These are phyloP conservation scores for Pammene fasciana DNA, from an alignment of 2,888 invertebrate genomes.

Conservation along the genomic window DNA sequence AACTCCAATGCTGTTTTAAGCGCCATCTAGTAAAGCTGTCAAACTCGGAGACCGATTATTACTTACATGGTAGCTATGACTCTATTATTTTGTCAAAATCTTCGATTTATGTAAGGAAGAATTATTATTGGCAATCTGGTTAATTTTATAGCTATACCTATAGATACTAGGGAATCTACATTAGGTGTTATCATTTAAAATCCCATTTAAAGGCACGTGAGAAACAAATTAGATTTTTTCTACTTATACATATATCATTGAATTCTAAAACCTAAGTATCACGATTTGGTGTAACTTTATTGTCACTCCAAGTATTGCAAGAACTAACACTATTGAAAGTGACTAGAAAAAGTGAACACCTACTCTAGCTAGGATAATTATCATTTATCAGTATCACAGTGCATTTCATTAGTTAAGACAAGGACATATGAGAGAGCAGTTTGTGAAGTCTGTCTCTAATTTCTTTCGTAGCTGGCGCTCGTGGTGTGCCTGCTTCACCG, in stretches of 20 bases:
- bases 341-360: constrained; percentile 33
- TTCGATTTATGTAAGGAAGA: neutral
- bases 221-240: constrained; percentile 8
- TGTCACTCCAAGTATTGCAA: constrained; percentile 21
- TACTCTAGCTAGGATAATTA: constrained; percentile 22
- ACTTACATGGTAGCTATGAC: too few relatives aligned
- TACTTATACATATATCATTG: neutral
- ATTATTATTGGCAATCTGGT: constrained; percentile 13
- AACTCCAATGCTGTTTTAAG: too few relatives aligned
- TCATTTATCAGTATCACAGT: constrained; percentile 50
- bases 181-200: constrained; percentile 10
- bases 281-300: constrained; percentile 31
- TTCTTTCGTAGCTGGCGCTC: constrained; percentile 74
- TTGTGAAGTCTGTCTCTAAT: constrained; percentile 78
- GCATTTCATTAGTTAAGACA: constrained; percentile 40
- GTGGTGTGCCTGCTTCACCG: constrained; percentile 69
- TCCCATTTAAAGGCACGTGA: constrained; percentile 31
- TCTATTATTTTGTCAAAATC: too few relatives aligned
- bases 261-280: constrained; percentile 24
- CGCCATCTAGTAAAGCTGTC: too few relatives aligned
- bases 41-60: too few relatives aligned
- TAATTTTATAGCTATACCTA: neutral
- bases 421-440: constrained; percentile 70
- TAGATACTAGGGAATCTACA: neutral
- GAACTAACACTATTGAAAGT: constrained; percentile 15